Base-by-base conservation (phyloP, 2,797 vertebrate genomes). In the Hipposideros larvatus region DNA sequence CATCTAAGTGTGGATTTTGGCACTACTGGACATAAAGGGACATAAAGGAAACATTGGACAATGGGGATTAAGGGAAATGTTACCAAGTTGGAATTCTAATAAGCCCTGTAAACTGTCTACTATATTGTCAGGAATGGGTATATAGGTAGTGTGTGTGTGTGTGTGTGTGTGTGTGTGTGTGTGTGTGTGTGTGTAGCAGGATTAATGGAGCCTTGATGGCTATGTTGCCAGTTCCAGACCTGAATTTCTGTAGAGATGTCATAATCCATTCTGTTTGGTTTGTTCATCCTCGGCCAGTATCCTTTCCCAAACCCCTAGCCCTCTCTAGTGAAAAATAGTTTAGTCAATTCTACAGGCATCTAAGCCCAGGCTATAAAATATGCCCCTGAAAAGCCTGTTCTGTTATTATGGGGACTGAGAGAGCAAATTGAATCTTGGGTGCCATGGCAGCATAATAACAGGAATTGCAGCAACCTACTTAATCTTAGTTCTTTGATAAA, bases 401-500 rank as follows among this genome's bases (percentile, higher is more conserved):
- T 90, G 31, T 43, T 59, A 68, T 55, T 66, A 41, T 11, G 14
- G 31, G 37, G 53, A 73, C 34, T 16, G 63, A 79, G 65, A 73
- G 8, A 43, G 57, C 87, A 70, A 37, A 86, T 1, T 41, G 66
- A 92, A 73, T 80, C 19, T 63, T 28, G 1, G 46, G 7, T n/a
- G 22, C 55, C 22, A 46, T 34, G 66, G 78, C 34, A 37, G 48
- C 61, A 4, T 48, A 41, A 53, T 11, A 41, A n/a, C 55, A 66
- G 73, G 70, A 48, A 78, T 6, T 10, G 75, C 74, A 31, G 87
- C 19, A 74, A 79, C 26, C 37, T 78, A 43, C 74, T 87, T 78
- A 43, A 87, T 90, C 71, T 77, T n/a, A 18, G 15, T 48, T 73
- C 75, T 95, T 92, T 82, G 79, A 37, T 82, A 63, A 75, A 55